Evolutionary conservation across 1,140 invertebrate species (phyloP), one percentile per base, ranked within the genome.

Genomic region (Calliphora vicina): DNA sequence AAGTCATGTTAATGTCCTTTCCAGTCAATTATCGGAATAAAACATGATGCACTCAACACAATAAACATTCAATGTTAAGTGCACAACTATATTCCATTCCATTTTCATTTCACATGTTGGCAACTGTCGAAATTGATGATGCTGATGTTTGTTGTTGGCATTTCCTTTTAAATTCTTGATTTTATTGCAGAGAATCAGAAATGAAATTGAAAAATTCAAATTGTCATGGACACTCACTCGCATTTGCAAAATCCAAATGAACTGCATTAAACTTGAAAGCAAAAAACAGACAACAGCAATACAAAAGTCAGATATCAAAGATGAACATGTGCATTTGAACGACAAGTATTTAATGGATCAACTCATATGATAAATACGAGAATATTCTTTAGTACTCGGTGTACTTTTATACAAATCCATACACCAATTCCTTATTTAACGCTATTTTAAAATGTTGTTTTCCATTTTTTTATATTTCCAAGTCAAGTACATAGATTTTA

Each of bases 41-140:
- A 20, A 67, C 61, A 67, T 25, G 23, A 67, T 25, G 61, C 61
- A 25, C 20, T 50, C 45, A 10, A 50, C 12, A n/a, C 45, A 17
- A 67, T 67, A 67, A 67, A 67, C 61, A 67, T 67, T 23, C n/a
- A 67, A 67, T 67, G 1, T 67, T 67, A 67, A 67, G 61, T 67
- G 20, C n/a, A 67, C 61, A 67, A 67, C 61, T 67, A 25, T n/a
- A n/a, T 67, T 25, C 1, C n/a, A 23, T 67, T 25, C 20, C 3
- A 23, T 10, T 67, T 67, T 0, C n/a, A 23, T 67, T 67, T 67
- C 0, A 67, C 23, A 23, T 5, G 23, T 67, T 67, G 61, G 61
- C 61, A 57, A 57, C 13, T n/a, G 50, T n/a, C n/a, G 15, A 6
- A 6, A 57, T 17, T 23, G 9, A 17, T 61, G 50, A 17, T 67